Conservation (phyloP, 2,888 invertebrate genomes). For the Dryobota labecula region DNA sequence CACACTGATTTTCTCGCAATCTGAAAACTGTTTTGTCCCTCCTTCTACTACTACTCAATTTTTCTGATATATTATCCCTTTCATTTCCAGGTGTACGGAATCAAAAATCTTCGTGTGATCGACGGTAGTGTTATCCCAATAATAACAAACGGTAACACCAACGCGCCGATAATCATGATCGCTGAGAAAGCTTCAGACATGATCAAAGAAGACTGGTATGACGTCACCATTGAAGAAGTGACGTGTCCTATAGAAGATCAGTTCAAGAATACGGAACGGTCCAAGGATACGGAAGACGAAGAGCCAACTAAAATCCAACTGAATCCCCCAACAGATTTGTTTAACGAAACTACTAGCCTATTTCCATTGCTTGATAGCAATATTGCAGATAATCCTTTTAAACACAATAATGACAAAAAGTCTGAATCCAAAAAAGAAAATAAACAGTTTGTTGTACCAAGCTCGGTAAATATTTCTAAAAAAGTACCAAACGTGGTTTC, state of each 20-base stretch:
- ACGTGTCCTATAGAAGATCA: conserved; percentile 63
- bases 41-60: background rate
- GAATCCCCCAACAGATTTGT: conserved; percentile 70
- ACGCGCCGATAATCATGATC: conserved; percentile 95
- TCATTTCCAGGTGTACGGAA: conserved; percentile 91
- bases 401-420: background rate
- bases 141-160: conserved; percentile 95
- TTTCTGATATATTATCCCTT: background rate
- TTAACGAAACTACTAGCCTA: conserved; percentile 79
- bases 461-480: conserved; percentile 3
- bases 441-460: background rate
- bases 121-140: conserved; percentile 96
- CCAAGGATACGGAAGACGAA: conserved; percentile 66
- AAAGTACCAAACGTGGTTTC: conserved; percentile 41
- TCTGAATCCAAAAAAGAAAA: background rate
- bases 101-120: conserved; percentile 93
- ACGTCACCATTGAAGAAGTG: conserved; percentile 59
- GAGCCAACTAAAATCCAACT: conserved; percentile 59
- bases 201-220: conserved; percentile 93
- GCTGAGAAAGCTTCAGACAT: conserved; percentile 95
- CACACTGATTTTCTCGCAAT: too few relatives aligned
- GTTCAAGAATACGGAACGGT: too few relatives aligned
- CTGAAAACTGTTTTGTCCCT: too few relatives aligned
- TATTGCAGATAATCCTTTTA: conserved; percentile 7
- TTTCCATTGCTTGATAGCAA: conserved; percentile 73